Percentiles rank a stretch among this genome's conserved stretches.
phyloP scores from a whole-genome alignment of 2,113 vertebrate species.

The Anser brachyrhynchus region DNA sequence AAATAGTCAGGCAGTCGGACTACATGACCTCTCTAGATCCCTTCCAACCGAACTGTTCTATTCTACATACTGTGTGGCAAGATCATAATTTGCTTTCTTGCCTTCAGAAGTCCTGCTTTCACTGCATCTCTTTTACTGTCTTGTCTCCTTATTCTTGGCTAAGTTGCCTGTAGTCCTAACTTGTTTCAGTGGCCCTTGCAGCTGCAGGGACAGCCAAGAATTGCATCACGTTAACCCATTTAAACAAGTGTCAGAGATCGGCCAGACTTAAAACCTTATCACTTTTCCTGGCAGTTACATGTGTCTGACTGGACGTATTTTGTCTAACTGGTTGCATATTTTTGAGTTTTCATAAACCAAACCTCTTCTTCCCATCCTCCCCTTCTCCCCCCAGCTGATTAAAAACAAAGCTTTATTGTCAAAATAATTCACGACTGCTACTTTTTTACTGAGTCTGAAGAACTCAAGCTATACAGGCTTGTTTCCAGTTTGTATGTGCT shows the following conservation, averaged over 20 bases:
- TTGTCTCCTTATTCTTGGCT: background rate
- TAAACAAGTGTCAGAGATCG: background rate
- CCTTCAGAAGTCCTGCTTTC: background rate
- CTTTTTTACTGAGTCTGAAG: background rate
- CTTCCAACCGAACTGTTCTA: background rate
- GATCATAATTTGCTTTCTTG: background rate
- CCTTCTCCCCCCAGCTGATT: fast-evolving
- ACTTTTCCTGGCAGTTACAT: background rate
- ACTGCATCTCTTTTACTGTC: background rate
- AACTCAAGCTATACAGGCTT: background rate
- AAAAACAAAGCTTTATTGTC: background rate
- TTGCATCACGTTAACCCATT: background rate
- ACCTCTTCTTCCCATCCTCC: background rate
- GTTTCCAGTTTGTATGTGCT: background rate
- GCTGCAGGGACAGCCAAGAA: background rate
- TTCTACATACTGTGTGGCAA: background rate
- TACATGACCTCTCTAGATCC: too few relatives aligned
- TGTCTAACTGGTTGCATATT: background rate
- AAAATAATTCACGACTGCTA: background rate
- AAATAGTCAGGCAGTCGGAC: too few relatives aligned
- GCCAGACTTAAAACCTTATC: background rate
- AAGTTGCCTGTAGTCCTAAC: background rate
- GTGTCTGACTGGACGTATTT: background rate
- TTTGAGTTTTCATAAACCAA: background rate
- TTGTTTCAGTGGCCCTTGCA: background rate